A percentile compares a stretch with the other conserved stretches of the same genome.
Conservation (phyloP, 2,113 vertebrate species). For the Protomyctophum bolini region DNA sequence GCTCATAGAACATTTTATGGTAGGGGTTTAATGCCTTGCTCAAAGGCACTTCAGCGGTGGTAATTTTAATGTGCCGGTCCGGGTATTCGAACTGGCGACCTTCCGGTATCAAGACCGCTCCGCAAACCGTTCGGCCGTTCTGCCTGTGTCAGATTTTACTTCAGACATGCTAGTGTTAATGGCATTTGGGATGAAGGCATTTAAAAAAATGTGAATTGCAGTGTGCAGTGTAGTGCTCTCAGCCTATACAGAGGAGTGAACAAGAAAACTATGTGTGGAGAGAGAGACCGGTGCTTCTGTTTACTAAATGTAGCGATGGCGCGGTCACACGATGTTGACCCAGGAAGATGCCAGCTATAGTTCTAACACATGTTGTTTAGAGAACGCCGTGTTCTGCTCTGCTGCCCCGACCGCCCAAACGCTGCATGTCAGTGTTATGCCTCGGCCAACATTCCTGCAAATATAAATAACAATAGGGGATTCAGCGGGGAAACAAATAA, state of each 20-base stretch:
- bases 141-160: too few species aligned
- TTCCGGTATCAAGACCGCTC: too few species aligned
- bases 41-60: too few species aligned
- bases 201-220: too few species aligned
- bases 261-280: not conserved
- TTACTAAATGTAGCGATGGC: constrained; percentile 22
- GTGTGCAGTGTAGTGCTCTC: not conserved
- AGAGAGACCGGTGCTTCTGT: constrained; percentile 8
- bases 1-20: too few species aligned
- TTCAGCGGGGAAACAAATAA: too few species aligned
- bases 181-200: too few species aligned
- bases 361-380: constrained; percentile 39
- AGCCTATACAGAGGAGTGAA: not conserved
- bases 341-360: constrained; percentile 31
- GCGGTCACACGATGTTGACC: constrained; percentile 10
- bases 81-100: too few species aligned
- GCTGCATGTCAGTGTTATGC: constrained; percentile 60
- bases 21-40: too few species aligned
- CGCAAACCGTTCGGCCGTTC: too few species aligned
- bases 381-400: constrained; percentile 42
- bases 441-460: constrained; percentile 49
- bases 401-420: constrained; percentile 27
- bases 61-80: too few species aligned
- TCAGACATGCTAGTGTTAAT: too few species aligned
- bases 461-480: not conserved